Evolutionary conservation across 2,888 invertebrate species (phyloP).

Genomic region (Lasius fuliginosus): DNA sequence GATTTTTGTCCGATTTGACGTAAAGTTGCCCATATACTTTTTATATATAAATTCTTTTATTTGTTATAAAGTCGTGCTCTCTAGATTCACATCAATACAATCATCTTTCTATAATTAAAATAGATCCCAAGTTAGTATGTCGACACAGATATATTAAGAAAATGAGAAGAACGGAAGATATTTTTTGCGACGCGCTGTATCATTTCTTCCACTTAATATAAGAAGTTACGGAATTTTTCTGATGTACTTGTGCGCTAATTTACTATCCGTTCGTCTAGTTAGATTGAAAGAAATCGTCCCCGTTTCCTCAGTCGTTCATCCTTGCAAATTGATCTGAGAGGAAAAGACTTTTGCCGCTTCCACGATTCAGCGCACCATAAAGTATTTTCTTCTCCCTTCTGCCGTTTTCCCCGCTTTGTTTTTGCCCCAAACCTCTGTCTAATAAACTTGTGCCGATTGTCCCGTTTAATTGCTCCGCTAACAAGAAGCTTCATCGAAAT

Average conservation of each 20-base stretch:
- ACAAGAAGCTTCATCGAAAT: slow-evolving; percentile 27
- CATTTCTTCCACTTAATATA: background rate
- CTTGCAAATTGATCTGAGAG: slow-evolving; percentile 30
- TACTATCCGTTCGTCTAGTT: slow-evolving; percentile 9
- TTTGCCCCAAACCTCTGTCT: slow-evolving; percentile 5
- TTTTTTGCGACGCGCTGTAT: background rate
- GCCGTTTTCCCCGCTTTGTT: background rate
- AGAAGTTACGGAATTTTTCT: background rate
- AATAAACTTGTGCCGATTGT: slow-evolving; percentile 58
- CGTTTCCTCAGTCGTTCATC: slow-evolving; percentile 3
- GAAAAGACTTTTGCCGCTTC: background rate
- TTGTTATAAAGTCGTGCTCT: too few species aligned
- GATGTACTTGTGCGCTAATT: slow-evolving; percentile 1
- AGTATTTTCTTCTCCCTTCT: slow-evolving; percentile 25
- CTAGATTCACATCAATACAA: too few species aligned
- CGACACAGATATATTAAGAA: background rate
- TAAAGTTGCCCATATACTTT: too few species aligned
- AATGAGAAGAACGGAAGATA: background rate
- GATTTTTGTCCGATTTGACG: too few species aligned
- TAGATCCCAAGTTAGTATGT: background rate
- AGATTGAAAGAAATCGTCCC: slow-evolving; percentile 43
- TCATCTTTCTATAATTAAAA: background rate
- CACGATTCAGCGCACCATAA: slow-evolving; percentile 34
- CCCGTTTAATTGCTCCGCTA: slow-evolving; percentile 71
- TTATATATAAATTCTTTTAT: too few species aligned